Evolutionary conservation across 2,888 invertebrate species (phyloP).

Genomic region (Neria commutata): DNA sequence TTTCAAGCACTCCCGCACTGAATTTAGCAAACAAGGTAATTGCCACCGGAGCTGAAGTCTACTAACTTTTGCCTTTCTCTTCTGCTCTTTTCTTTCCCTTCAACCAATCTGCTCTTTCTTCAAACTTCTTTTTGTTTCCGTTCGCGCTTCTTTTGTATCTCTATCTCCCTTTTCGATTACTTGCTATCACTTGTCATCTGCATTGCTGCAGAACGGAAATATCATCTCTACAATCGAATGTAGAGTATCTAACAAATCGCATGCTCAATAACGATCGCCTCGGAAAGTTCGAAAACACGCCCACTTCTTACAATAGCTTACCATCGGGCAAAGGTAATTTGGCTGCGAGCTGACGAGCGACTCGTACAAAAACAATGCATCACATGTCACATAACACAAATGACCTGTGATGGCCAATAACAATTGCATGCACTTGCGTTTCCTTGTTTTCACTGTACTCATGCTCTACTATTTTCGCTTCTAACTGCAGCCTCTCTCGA

Average conservation of each 20-base stretch:
- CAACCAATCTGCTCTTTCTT: constrained; percentile 22
- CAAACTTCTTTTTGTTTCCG: constrained; percentile 20
- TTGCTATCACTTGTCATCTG: constrained; percentile 8
- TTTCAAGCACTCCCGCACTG: constrained; percentile 17
- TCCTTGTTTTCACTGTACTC: no score
- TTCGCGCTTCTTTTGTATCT: constrained; percentile 8
- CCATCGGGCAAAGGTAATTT: constrained; percentile 58
- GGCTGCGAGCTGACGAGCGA: no score
- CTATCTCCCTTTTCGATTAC: constrained; percentile 21
- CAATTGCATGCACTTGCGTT: no score
- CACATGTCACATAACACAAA: no score
- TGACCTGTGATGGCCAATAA: no score
- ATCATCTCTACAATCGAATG: constrained; percentile 62
- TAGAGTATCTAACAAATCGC: constrained; percentile 61
- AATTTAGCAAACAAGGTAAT: neutral
- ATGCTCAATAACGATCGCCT: constrained; percentile 60
- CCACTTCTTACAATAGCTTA: constrained; percentile 55
- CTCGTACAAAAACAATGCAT: no score
- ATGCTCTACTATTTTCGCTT: neutral
- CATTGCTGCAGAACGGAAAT: constrained; percentile 58
- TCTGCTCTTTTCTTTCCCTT: constrained; percentile 23
- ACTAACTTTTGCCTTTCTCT: constrained; percentile 39
- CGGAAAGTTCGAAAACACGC: constrained; percentile 56
- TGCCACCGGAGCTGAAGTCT: constrained; percentile 31
- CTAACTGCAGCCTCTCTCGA: constrained; percentile 56